Percentiles rank a stretch among this genome's conserved stretches.
phyloP scores from a whole-genome alignment of 2,888 invertebrate species.

The Ellobium chinense region DNA sequence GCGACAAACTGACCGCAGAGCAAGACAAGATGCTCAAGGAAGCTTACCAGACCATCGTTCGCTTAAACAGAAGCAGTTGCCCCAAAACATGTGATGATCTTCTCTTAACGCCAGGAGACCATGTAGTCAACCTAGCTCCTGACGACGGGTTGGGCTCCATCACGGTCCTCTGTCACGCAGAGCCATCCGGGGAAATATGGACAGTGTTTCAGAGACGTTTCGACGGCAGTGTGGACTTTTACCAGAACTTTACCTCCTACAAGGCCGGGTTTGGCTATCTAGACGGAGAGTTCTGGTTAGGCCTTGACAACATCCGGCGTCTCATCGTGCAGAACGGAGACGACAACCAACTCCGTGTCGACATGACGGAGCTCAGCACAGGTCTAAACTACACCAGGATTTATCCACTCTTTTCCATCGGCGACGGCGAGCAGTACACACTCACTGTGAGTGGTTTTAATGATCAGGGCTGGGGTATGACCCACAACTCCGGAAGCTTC shows the following conservation, averaged over 20 bases:
- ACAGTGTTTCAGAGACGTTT: slow-evolving; percentile 28
- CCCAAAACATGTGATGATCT: too few relatives aligned
- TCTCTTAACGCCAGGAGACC: not conserved
- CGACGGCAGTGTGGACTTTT: slow-evolving; percentile 24
- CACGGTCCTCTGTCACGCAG: slow-evolving; percentile 14
- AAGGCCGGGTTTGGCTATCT: slow-evolving; percentile 19
- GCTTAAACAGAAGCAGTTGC: too few relatives aligned
- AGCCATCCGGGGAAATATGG: not conserved
- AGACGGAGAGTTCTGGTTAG: slow-evolving; percentile 25
- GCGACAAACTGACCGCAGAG: too few relatives aligned
- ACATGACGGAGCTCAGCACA: slow-evolving; percentile 8
- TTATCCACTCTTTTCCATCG: slow-evolving; percentile 5
- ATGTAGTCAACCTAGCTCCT: not conserved
- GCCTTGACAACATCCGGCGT: slow-evolving; percentile 17
- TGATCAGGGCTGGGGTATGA: slow-evolving; percentile 23
- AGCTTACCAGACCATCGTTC: too few relatives aligned
- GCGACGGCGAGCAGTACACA: not conserved
- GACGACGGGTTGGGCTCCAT: slow-evolving; percentile 3
- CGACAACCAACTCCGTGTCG: slow-evolving; percentile 19
- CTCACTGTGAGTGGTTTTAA: slow-evolving; percentile 2
- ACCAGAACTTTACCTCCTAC: slow-evolving; percentile 5
- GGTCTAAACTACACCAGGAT: slow-evolving; percentile 18
- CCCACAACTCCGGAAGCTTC: not conserved
- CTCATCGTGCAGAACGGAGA: slow-evolving; percentile 9
- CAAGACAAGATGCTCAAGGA: too few relatives aligned